Evolutionary conservation across 2,888 invertebrate species (phyloP).

Genomic region (Aradus depressus): DNA sequence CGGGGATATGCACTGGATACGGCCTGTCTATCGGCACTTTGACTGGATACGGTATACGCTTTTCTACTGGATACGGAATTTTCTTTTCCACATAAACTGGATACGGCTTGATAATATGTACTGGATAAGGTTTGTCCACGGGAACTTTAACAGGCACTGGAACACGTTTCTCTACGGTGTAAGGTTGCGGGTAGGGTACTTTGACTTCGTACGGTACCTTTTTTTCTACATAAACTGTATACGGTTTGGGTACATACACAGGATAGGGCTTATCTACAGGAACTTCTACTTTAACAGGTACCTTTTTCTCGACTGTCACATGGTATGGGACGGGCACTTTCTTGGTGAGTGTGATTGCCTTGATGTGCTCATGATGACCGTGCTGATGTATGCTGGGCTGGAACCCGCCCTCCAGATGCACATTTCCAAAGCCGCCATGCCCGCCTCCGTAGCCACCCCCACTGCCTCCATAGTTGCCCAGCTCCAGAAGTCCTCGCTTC

Average conservation of each 20-base stretch:
- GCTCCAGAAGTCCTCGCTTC: slow-evolving; percentile 24
- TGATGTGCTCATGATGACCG: slow-evolving; percentile 48
- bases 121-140: slow-evolving; percentile 40
- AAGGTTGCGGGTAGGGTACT: slow-evolving; percentile 45
- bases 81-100: slow-evolving; percentile 67
- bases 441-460: slow-evolving; percentile 26
- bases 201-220: slow-evolving; percentile 51
- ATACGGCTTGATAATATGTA: slow-evolving; percentile 63
- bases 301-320: slow-evolving; percentile 42
- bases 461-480: slow-evolving; percentile 31
- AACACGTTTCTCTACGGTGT: slow-evolving; percentile 35
- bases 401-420: slow-evolving; percentile 25
- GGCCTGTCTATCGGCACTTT: slow-evolving; percentile 59
- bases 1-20: slow-evolving; percentile 57
- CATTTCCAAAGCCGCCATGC: slow-evolving; percentile 29
- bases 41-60: slow-evolving; percentile 53
- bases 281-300: slow-evolving; percentile 61
- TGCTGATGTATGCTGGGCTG: slow-evolving; percentile 19
- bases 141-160: slow-evolving; percentile 57
- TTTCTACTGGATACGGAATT: slow-evolving; percentile 53
- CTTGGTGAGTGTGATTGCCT: slow-evolving; percentile 60
- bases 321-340: slow-evolving; percentile 64
- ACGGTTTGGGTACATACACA: slow-evolving; percentile 62
- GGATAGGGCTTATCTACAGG: slow-evolving; percentile 44
- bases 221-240: slow-evolving; percentile 46